Evolutionary conservation across 2,113 vertebrate genomes (phyloP).

Genomic region (Genyomyrus donnyi): DNA sequence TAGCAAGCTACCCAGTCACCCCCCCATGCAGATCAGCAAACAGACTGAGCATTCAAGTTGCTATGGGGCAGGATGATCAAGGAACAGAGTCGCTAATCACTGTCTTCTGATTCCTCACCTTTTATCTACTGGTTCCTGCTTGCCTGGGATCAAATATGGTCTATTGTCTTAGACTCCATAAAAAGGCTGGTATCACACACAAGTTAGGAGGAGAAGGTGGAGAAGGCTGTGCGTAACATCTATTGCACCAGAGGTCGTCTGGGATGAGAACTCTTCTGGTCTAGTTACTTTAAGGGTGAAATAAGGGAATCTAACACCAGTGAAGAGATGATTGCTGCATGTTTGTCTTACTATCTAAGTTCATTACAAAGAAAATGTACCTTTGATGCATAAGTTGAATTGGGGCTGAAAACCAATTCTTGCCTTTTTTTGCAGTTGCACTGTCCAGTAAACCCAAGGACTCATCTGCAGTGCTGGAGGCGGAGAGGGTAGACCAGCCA

Average conservation of each 20-base stretch:
- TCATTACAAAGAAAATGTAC: not conserved
- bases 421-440: constrained; percentile 59
- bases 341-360: not conserved
- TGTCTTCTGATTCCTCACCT: not conserved
- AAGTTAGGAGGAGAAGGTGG: not conserved
- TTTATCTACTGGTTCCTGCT: not conserved
- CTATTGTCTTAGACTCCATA: not conserved
- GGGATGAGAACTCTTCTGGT: not conserved
- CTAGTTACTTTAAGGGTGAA: not conserved
- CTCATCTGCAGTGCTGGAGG: constrained; percentile 35
- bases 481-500: constrained; percentile 21
- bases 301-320: not conserved
- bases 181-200: not conserved
- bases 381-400: not conserved
- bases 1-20: not conserved
- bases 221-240: not conserved
- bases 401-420: not conserved
- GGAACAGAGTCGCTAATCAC: not conserved
- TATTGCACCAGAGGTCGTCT: not conserved
- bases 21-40: not conserved
- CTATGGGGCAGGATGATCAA: not conserved
- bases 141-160: not conserved
- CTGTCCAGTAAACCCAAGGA: constrained; percentile 81
- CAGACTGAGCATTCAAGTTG: not conserved
- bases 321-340: not conserved